Base-by-base conservation (phyloP, 2,113 vertebrate genomes). In the Alosa alosa region DNA sequence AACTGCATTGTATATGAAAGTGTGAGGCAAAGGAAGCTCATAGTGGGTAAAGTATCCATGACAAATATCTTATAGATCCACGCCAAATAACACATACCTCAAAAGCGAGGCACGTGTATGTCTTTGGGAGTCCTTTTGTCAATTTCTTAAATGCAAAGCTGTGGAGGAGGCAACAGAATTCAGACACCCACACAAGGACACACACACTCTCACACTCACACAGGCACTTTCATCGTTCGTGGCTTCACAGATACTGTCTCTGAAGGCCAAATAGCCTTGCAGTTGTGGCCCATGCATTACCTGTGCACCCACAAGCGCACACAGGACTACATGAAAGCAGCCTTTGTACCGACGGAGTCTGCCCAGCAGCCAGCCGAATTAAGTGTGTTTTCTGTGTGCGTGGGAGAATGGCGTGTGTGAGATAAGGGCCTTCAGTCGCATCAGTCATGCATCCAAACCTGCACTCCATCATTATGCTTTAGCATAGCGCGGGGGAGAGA, bases 401-500 rank as follows among this genome's bases (percentile, higher is more conserved):
- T 57, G 81, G 68, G 84, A 81, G 83, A 84, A 84, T 83, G 75
- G 44, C 64, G 25, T 47, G 31, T 68, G 83, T 45, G 22, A 85
- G 86, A 85, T 90, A 88, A 87, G 57, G 81, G 84, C 82, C 72
- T 72, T 50, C 46, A 82, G 50, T 72, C 72, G 52, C 47, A 52
- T 83, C 68, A 45, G 78, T 52, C 47, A 85, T 20, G 60, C 72
- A 78, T 25, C 10, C 45, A 41, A 60, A 45, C 47, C 82, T 87
- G 86, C 22, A 25, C n/a, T 82, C 64, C 84, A 90, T 85, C 64
- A 72, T 72, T 31, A 31, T 11, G 31, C 64, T 25, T 85, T 87
- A 90, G 91, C 90, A 90, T 90, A 83, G 86, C 86, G 85, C 44
- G 78, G 83, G 18, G 17, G 22, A 55, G 83, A 36, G 64, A 11